Evolutionary conservation across 2,797 vertebrate species (phyloP), one percentile per base, ranked within the genome.

Genomic region (Sebastes diaconus): DNA sequence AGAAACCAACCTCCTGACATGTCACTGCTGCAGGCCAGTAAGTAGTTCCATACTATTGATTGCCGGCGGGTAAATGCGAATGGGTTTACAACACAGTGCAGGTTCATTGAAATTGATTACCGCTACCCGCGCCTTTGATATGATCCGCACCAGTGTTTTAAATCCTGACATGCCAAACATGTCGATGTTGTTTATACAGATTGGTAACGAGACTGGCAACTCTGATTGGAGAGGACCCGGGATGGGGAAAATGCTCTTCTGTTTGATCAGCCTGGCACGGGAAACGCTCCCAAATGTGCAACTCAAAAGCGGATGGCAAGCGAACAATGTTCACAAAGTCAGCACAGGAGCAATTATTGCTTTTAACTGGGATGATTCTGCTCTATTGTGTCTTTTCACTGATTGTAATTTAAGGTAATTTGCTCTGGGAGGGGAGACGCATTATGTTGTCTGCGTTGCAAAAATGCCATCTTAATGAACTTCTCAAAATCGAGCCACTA

Each of bases 91-190:
- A 74, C 50, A 52, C 68, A 30, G 36, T 67, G 72, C 58, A 79
- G 80, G 81, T 90, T 92, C 86, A 91, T 91, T 89, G 69, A 85
- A 80, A 93, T 88, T 91, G 92, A 93, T 92, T 88, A 81, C 55
- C 90, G 74, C 83, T 93, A 54, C 52, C 20, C 0, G 4, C 54
- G 69, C 70, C 57, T 83, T 82, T 85, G 83, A 90, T 83, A 84
- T 81, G 55, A 89, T 87, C 68, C 32, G 55, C 61, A 82, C 81
- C 79, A 78, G 70, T 84, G 85, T 86, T 90, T 89, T 80, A 76
- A 87, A 85, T 78, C 65, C 36, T 11, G 6, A 72, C 73, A 8
- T 29, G 84, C 9, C 63, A 50, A 24, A 70, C 58, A 46, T 68
- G 72, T 55, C 12, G 30, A 69, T 70, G 68, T 32, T 69, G 55